Evolutionary conservation across 2,888 invertebrate genomes (phyloP), one percentile per base, ranked within the genome.

Genomic region (Ephialtes manifestator): DNA sequence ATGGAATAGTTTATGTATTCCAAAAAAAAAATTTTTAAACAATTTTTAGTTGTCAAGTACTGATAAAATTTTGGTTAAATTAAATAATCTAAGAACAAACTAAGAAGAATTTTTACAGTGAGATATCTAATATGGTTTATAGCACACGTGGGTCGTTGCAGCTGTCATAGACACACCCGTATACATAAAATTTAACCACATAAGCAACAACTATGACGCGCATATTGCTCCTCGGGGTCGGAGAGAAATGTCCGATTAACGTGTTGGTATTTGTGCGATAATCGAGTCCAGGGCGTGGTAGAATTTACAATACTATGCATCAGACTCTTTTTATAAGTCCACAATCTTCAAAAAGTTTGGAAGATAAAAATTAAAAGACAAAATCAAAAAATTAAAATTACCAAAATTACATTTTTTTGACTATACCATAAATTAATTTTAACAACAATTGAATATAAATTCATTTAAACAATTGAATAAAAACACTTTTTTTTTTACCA

Each of bases 261-360:
- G 63, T 67, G 39, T 43, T 39, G 35, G 15, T 65, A 55, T 39
- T 63, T 53, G 63, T 46, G 81, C 65, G 51, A 79, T 71, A 83
- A 85, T 77, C 31, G 53, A 46, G 68, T 65, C 24, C 77, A 63
- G 84, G 86, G 86, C 81, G 86, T 81, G 86, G 84, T 86, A 68
- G n/a, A 63, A 63, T 63, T 35, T 18, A 35, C 35, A 18, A n/a
- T 35, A 63, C 24, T 55, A n/a, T 51, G 18, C 51, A n/a, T 18
- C n/a, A 51, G 7, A 1, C 51, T 4, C n/a, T 18, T 8, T 7
- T 8, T 7, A 51, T 4, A 18, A 51, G 1, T n/a, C n/a, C 0
- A 11, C 5, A 70, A 48, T 13, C 4, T 51, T 18, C n/a, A 51
- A 31, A 31, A 48, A 46, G 63, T 7, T 39, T 39, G 8, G 2